Conservation (phyloP, 2,113 vertebrate species). For the Saguinus imperator region DNA sequence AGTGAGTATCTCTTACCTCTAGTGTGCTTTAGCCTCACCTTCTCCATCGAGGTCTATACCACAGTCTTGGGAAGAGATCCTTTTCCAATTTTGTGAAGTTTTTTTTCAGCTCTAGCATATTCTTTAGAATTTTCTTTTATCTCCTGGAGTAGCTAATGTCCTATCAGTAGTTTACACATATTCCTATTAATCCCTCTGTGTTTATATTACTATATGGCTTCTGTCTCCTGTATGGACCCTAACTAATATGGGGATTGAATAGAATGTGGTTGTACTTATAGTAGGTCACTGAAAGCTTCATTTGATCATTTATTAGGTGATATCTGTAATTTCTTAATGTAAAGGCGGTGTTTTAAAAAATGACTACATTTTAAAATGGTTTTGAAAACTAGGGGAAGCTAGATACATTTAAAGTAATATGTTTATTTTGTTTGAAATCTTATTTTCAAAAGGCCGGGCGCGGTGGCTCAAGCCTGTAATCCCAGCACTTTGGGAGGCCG, state of each 20-base stretch:
- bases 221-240: not conserved
- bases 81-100: not conserved
- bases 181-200: not conserved
- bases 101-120: not conserved
- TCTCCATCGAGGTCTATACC: not conserved
- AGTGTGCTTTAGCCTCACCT: not conserved
- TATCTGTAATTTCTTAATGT: not conserved
- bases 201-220: not conserved
- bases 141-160: not conserved
- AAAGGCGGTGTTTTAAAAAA: not conserved
- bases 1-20: not conserved
- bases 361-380: not conserved
- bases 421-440: not conserved
- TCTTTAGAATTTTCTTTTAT: slow-evolving; percentile 1
- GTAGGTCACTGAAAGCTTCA: not conserved
- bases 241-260: not conserved
- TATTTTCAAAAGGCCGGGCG: no score
- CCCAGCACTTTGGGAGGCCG: no score
- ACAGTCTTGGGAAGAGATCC: fast-evolving
- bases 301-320: not conserved
- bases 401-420: not conserved
- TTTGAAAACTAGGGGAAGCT: not conserved
- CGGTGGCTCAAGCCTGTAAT: no score
- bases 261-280: not conserved
- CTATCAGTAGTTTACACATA: not conserved